Conservation (phyloP, 2,113 vertebrate species). For the Psephotus haematonotus region DNA sequence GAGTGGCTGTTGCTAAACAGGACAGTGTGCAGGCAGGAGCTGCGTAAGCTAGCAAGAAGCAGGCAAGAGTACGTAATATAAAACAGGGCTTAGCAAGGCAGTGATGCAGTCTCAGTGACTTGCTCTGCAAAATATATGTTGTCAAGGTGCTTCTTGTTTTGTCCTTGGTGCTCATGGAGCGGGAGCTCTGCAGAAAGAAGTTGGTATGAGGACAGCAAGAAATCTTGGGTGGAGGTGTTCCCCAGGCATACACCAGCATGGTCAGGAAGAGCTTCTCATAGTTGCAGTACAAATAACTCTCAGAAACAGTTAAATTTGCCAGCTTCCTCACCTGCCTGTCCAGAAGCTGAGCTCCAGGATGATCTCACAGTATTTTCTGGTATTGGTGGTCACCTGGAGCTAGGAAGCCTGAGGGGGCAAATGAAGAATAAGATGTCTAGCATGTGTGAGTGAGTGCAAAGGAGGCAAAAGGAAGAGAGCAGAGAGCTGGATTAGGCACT, state of each 20-base stretch:
- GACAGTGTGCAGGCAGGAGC: background rate
- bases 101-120: background rate
- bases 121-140: background rate
- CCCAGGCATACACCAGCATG: accelerated
- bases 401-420: background rate
- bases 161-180: background rate
- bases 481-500: background rate
- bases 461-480: background rate
- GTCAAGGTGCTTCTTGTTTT: background rate
- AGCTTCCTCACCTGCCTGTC: background rate
- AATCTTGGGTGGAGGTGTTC: no score
- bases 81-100: background rate
- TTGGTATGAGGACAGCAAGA: background rate
- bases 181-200: background rate
- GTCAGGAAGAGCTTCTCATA: background rate
- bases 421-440: background rate
- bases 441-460: background rate
- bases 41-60: background rate
- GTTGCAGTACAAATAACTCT: background rate
- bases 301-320: background rate
- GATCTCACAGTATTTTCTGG: background rate
- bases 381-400: background rate
- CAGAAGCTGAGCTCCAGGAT: background rate
- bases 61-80: background rate
- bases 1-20: background rate